Base-by-base conservation (phyloP, 2,888 invertebrate species). In the Aleiodes testaceus region DNA sequence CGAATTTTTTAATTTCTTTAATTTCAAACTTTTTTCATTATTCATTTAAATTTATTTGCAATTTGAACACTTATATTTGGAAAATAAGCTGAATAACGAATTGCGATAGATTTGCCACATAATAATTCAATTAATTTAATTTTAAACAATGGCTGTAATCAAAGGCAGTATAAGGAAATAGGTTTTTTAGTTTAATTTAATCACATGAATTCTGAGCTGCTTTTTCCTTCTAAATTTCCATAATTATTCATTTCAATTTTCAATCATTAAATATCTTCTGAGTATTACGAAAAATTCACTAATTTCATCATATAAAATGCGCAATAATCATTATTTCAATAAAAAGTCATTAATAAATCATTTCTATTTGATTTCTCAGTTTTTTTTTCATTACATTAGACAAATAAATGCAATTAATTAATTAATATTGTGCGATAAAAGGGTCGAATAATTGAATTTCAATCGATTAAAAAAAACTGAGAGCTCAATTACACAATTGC, bases 141-240 rank as follows among this genome's bases (percentile, higher is more conserved):
- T 50, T 50, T 16, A 6, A 36, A 36, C 50, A 68, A 59, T 49
- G 50, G 59, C 64, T 70, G 66, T 50, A 49, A 66, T 73, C 20
- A 63, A 72, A 77, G 77, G 77, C 79, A 76, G 74, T 77, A 75
- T 72, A 49, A 66, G 73, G 72, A 59, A 69, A 75, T 66, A 75
- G 65, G 70, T 9, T 26, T 44, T 26, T 52, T 66, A 42, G 49
- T 26, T 65, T 66, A 26, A 16, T 64, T 45, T 52, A 77, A 74
- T 71, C 66, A 53, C 65, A 65, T 72, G 36, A 53, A 36, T 49
- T 63, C 52, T 72, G 68, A 72, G 52, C 71, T 61, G 50, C 52
- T 69, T 16, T 16, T 53, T 42, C 2, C 3, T 20, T 18, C 20
- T 26, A 26, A 47, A 44, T 26, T 50, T 47, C 63, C 65, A 70